Evolutionary conservation across 2,888 invertebrate genomes (phyloP), one percentile per base, ranked within the genome.

Genomic region (Pachycephus smyrnensis): DNA sequence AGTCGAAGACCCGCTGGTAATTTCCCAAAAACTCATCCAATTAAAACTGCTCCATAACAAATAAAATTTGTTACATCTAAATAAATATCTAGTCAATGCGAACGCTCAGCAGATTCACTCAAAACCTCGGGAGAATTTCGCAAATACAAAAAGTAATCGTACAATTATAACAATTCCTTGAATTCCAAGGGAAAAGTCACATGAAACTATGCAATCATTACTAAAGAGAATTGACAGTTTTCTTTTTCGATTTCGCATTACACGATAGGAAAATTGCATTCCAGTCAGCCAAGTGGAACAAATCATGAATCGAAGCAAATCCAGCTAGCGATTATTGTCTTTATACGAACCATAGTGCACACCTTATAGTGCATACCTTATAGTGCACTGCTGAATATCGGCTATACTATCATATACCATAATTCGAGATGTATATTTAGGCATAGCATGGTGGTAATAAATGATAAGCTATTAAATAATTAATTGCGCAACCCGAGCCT

Each of bases 1-100:
- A 84, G 79, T 71, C 31, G 23, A 71, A 71, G 30, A 30, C 12
- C 32, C 12, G 31, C 15, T 31, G 12, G 33, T 71, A 31, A 33
- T 33, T 33, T 32, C 71, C 71, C 71, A 33, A 71, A 71, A 71
- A 31, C 23, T 9, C 33, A 71, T 32, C 71, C 71, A 71, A 33
- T 31, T 55, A 55, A 55, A 55, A 23, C 23, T 55, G 23, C 23
- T 23, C 9, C 2, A 23, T 55, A 55, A 23, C 9, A 35, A 55
- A 55, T 55, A 9, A 55, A 15, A 55, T 55, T 55, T 55, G 55
- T 1, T 23, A 23, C 6, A 55, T 55, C 2, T 55, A 15, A 55
- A 55, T 6, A 55, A 23, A 55, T 9, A 23, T 55, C 55, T 2
- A 55, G 55, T 2, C 55, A 0, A 23, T 23, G 23, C 2, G 9